Conservation (phyloP, 2,797 vertebrate species). For the Podarcis siculus region DNA sequence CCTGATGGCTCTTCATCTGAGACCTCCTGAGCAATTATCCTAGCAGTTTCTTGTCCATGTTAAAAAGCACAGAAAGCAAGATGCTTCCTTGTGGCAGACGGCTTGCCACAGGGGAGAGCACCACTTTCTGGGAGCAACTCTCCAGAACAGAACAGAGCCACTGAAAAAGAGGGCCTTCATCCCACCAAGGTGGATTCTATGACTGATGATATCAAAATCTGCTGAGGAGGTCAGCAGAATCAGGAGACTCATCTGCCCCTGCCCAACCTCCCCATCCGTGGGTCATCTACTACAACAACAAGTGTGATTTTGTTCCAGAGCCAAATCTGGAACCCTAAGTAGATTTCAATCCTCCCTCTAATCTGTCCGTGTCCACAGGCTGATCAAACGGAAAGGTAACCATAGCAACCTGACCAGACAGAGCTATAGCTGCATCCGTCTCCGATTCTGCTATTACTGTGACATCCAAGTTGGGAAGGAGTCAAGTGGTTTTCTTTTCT, state of each 20-base stretch:
- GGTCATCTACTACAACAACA: too few species aligned
- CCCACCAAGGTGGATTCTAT: too few species aligned
- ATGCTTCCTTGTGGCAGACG: neutral
- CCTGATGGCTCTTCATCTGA: too few species aligned
- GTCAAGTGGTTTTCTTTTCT: neutral
- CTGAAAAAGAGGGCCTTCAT: too few species aligned
- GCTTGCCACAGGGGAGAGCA: neutral
- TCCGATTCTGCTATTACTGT: neutral
- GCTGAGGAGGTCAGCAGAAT: too few species aligned
- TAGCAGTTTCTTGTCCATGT: too few species aligned
- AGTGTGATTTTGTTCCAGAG: too few species aligned
- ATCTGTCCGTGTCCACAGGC: neutral
- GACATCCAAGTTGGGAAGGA: neutral
- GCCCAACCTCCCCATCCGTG: too few species aligned
- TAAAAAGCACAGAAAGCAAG: neutral
- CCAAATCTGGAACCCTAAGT: neutral
- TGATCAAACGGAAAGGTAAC: constrained; percentile 3
- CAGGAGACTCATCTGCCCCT: too few species aligned
- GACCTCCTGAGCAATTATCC: too few species aligned
- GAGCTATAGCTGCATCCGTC: neutral
- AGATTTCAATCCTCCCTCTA: neutral
- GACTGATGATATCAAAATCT: too few species aligned
- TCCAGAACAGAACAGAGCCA: too few species aligned
- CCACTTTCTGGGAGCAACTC: neutral
- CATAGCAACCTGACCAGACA: neutral